These are phyloP conservation scores for Hypomecis atomaria DNA, from an alignment of 2,888 invertebrate species.

Conservation along the genomic window DNA sequence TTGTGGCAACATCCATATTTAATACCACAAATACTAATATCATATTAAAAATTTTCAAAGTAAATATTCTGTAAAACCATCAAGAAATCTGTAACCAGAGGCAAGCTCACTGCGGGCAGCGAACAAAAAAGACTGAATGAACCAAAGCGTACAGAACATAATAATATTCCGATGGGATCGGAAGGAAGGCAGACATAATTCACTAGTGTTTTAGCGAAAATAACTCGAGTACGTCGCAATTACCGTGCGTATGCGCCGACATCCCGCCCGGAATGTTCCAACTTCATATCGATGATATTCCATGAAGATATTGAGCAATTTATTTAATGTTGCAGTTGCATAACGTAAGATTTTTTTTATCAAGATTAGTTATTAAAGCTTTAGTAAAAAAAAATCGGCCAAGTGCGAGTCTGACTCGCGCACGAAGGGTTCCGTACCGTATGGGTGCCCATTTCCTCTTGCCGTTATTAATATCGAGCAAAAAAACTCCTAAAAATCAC, in stretches of 20 bases:
- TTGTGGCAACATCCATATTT: no score
- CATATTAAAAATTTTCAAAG: background rate
- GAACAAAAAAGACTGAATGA: constrained; percentile 7
- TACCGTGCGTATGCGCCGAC: constrained; percentile 53
- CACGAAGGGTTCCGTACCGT: no score
- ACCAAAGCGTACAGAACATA: background rate
- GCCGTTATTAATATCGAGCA: no score
- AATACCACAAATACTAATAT: background rate
- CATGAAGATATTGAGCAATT: no score
- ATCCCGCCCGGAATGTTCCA: constrained; percentile 46
- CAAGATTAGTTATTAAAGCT: no score
- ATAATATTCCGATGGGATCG: constrained; percentile 17
- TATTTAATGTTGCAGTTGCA: no score
- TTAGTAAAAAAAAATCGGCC: no score
- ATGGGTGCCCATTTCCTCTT: no score
- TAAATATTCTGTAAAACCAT: background rate
- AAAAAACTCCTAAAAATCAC: no score
- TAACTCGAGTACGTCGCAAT: constrained; percentile 51
- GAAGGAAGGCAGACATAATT: constrained; percentile 37
- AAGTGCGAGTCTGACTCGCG: no score
- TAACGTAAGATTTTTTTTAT: no score
- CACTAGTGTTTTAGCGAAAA: constrained; percentile 49
- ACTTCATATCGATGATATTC: constrained; percentile 45
- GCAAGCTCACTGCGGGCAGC: background rate
- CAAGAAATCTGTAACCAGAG: background rate